Evolutionary conservation across 2,888 invertebrate genomes (phyloP).

Genomic region (Hyalella azteca): DNA sequence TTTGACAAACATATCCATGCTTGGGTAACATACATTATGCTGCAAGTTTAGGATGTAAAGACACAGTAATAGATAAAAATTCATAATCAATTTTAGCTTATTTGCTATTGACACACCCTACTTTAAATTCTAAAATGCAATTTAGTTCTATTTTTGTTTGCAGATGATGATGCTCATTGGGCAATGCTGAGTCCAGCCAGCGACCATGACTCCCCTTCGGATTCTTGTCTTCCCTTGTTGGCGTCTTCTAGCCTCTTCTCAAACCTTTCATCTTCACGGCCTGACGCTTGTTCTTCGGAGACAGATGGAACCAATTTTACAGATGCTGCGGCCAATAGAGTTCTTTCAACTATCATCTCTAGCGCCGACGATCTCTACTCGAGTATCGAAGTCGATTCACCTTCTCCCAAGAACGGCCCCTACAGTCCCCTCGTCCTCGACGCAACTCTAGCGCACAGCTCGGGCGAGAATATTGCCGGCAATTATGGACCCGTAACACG

Average conservation of each 20-base stretch:
- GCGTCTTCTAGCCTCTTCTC: not conserved
- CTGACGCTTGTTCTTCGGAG: not conserved
- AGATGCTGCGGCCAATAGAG: constrained; percentile 12
- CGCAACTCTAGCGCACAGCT: not conserved
- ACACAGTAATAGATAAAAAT: too few species aligned
- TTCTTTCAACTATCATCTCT: constrained; percentile 10
- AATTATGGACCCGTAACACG: not conserved
- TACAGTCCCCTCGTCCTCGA: not conserved
- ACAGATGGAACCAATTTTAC: not conserved
- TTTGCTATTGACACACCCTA: too few species aligned
- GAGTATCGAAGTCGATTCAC: constrained; percentile 10
- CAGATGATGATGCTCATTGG: constrained; percentile 14
- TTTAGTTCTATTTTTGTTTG: not conserved
- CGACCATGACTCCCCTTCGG: constrained; percentile 16
- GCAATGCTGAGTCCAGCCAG: constrained; percentile 13
- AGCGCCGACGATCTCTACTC: constrained; percentile 8
- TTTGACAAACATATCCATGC: too few species aligned
- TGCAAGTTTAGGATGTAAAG: too few species aligned
- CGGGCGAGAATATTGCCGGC: too few species aligned
- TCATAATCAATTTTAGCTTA: too few species aligned
- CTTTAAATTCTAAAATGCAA: too few species aligned
- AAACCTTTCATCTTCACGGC: constrained; percentile 2
- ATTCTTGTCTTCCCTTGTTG: constrained; percentile 9
- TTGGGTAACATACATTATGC: too few species aligned
- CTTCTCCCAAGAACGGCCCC: not conserved